Conservation (phyloP, 2,113 vertebrate species). For the Garra rufa region DNA sequence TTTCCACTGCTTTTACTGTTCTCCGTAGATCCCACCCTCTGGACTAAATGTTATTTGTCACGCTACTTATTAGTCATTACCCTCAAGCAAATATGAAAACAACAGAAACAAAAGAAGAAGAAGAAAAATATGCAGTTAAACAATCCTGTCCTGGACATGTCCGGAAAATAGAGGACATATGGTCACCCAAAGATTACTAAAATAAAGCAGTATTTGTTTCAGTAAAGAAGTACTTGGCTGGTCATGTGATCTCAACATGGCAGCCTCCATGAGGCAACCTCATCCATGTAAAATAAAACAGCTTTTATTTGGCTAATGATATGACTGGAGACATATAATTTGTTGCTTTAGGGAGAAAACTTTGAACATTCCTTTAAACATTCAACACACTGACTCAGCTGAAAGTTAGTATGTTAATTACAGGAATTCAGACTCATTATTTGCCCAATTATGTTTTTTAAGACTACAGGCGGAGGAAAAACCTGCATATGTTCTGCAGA, state of each 20-base stretch:
- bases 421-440: conserved; percentile 4
- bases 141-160: too few species aligned
- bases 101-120: too few species aligned
- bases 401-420: background rate
- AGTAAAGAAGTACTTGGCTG: background rate
- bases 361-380: background rate
- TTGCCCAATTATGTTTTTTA: conserved; percentile 1
- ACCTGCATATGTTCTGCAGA: background rate
- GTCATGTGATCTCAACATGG: background rate
- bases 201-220: background rate
- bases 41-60: too few species aligned
- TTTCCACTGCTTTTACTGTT: too few species aligned
- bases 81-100: too few species aligned
- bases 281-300: background rate
- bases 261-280: background rate
- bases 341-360: background rate
- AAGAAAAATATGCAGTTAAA: too few species aligned
- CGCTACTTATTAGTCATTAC: too few species aligned
- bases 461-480: background rate
- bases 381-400: background rate
- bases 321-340: background rate
- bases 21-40: too few species aligned
- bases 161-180: too few species aligned
- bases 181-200: too few species aligned
- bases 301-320: background rate